Conservation (phyloP, 2,113 vertebrate genomes). For the Pipra filicauda region DNA sequence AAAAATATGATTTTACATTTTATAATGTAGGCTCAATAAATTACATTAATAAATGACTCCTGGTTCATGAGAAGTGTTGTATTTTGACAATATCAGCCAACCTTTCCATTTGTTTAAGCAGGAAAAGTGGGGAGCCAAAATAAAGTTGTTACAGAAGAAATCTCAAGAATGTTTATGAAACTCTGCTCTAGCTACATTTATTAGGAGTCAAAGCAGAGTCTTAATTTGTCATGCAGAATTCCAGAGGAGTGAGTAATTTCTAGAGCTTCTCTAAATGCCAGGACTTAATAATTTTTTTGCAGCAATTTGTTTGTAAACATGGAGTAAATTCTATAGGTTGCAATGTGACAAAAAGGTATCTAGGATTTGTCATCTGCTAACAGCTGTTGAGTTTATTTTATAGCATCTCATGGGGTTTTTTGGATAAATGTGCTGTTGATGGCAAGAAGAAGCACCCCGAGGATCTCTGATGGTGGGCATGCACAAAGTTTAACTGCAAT, state of each 20-base stretch:
- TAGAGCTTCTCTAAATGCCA: conserved; percentile 67
- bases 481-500: background rate
- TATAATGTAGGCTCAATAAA: conserved; percentile 55
- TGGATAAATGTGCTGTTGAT: conserved; percentile 24
- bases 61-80: conserved; percentile 70
- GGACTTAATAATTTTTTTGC: conserved; percentile 60
- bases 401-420: conserved; percentile 37
- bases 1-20: conserved; percentile 71
- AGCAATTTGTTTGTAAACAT: conserved; percentile 70
- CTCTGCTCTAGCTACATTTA: conserved; percentile 70
- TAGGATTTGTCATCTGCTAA: conserved; percentile 61
- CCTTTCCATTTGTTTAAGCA: conserved; percentile 78
- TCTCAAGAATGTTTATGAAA: conserved; percentile 79
- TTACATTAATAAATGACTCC: conserved; percentile 73
- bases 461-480: background rate
- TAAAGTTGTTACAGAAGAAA: conserved; percentile 75
- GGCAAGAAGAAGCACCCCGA: conserved; percentile 35
- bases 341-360: conserved; percentile 53
- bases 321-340: conserved; percentile 42
- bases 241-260: conserved; percentile 75
- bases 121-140: conserved; percentile 77
- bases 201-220: conserved; percentile 61
- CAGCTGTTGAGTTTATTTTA: conserved; percentile 47
- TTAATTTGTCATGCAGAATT: conserved; percentile 78
- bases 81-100: conserved; percentile 78